Evolutionary conservation across 2,113 vertebrate genomes (phyloP).

Genomic region (Saimiri boliviensis): DNA sequence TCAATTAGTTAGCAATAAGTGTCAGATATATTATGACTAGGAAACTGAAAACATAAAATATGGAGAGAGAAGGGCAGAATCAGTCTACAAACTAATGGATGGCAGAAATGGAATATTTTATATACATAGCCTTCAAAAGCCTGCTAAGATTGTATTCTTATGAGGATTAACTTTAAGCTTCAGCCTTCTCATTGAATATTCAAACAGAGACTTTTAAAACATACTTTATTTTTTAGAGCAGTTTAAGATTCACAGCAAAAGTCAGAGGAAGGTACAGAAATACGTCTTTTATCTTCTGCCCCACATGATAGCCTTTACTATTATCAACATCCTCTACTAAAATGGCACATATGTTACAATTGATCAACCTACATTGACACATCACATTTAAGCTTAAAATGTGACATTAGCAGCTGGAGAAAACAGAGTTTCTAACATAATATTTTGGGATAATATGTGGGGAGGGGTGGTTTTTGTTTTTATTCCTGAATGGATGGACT

Average conservation of each 20-base stretch:
- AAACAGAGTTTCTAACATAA: not conserved
- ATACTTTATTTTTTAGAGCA: not conserved
- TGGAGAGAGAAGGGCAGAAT: not conserved
- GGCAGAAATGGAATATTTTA: not conserved
- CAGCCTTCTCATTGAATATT: conserved; percentile 7
- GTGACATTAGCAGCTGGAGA: not conserved
- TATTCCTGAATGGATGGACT: not conserved
- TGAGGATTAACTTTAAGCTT: conserved; percentile 44
- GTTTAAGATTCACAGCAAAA: not conserved
- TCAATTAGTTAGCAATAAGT: not conserved
- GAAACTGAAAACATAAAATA: not conserved
- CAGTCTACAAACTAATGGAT: not conserved
- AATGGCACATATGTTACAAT: not conserved
- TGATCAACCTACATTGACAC: not conserved
- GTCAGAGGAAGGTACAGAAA: not conserved
- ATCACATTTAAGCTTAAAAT: not conserved
- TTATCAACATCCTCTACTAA: not conserved
- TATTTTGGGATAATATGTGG: not conserved
- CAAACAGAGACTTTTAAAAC: not conserved
- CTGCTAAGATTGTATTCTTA: conserved; percentile 15
- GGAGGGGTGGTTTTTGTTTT: not conserved
- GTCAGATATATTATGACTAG: not conserved
- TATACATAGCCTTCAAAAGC: not conserved
- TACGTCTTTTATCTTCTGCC: not conserved
- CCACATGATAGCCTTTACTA: accelerated